Evolutionary conservation across 2,888 invertebrate genomes (phyloP).

Genomic region (Netelia melanura): DNA sequence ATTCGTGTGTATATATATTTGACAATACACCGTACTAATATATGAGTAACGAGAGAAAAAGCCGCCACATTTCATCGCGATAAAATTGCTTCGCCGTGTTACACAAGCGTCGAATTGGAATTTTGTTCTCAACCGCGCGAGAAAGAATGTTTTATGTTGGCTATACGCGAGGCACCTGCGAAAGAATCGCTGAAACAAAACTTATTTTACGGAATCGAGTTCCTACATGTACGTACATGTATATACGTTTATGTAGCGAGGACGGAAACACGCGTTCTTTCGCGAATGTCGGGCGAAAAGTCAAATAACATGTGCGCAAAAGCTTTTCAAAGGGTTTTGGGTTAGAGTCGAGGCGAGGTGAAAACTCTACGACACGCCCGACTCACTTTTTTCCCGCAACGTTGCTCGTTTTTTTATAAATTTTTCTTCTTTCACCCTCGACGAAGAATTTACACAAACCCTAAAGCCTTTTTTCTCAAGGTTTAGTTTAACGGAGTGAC

Average conservation of each 20-base stretch:
- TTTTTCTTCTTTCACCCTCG: neutral
- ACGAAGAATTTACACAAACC: neutral
- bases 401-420: neutral
- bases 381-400: neutral
- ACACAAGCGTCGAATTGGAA: slow-evolving; percentile 13
- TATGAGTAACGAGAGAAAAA: neutral
- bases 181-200: slow-evolving; percentile 56
- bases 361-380: slow-evolving; percentile 1
- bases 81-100: slow-evolving; percentile 45
- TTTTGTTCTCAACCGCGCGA: slow-evolving; percentile 28
- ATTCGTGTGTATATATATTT: neutral
- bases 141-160: slow-evolving; percentile 39
- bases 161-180: slow-evolving; percentile 26
- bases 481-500: no score
- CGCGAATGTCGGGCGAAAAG: slow-evolving; percentile 40
- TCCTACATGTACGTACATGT: neutral
- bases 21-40: neutral
- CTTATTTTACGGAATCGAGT: slow-evolving; percentile 35
- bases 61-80: slow-evolving; percentile 21
- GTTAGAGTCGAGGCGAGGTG: slow-evolving; percentile 13
- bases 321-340: slow-evolving; percentile 27
- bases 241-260: slow-evolving; percentile 8
- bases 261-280: slow-evolving; percentile 17
- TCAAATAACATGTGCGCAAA: slow-evolving; percentile 33
- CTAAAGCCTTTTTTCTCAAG: no score